Base-by-base conservation (phyloP, 2,888 invertebrate genomes). In the Hemistola chrysoprasaria region DNA sequence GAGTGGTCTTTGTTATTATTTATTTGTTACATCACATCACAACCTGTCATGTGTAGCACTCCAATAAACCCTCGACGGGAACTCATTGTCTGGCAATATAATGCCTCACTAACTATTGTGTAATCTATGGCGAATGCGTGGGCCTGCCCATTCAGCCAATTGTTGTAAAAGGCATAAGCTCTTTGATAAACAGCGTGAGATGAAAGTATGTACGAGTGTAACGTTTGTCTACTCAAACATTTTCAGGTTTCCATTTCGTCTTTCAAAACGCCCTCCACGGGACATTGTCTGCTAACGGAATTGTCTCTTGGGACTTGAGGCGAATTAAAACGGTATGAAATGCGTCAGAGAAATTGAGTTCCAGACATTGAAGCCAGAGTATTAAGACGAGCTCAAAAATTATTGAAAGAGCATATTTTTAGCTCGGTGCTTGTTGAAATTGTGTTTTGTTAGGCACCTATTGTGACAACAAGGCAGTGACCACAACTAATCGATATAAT, bases 1-100 rank as follows among this genome's bases (percentile, higher is more conserved):
- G 72, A 67, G 65, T 57, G 53, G 52, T 57, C 65, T 68, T 74
- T 71, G 70, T n/a, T n/a, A n/a, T n/a, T n/a, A n/a, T n/a, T n/a
- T n/a, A n/a, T n/a, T n/a, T n/a, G n/a, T 70, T 66, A 62, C 55
- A 48, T 49, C 44, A 42, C 36, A 46, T 52, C 48, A 51, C 58
- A 56, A 48, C 56, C 54, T 53, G 60, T 61, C 62, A 58, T 58
- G 48, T 59, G 55, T 60, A 62, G 56, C 62, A 59, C 61, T 67
- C 60, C 57, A 65, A 63, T 70, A 62, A 65, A 68, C 64, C 65
- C 58, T 59, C 56, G 50, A 59, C 54, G 50, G 58, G 55, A 58
- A 59, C 49, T 58, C 63, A 71, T 73, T 74, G 72, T 77, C 30
- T 39, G 38, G 16, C 16, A 30, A 34, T 39, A 44, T 64, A 65